phyloP scores from a whole-genome alignment of 1,140 invertebrate species.

The Drosophila melanica region DNA sequence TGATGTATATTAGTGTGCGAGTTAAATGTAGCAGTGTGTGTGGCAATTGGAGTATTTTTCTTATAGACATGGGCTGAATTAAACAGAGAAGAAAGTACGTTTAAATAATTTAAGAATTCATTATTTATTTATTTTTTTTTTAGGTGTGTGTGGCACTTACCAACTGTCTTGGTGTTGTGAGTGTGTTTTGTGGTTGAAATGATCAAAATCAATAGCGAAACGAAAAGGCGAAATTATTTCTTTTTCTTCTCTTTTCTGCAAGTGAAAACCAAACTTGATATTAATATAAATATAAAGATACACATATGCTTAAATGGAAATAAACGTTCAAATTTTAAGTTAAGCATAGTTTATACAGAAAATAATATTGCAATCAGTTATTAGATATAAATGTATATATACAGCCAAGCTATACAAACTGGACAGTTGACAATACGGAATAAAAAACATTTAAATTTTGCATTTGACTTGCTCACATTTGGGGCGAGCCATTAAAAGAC shows the following conservation, averaged over 20 bases:
- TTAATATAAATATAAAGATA: conserved; percentile 30
- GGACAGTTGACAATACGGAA: conserved; percentile 51
- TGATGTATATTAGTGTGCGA: conserved; percentile 23
- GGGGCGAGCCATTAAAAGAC: conserved; percentile 30
- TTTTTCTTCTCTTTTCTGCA: conserved; percentile 83
- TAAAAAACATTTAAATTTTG: conserved; percentile 50
- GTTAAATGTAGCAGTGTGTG: conserved; percentile 29
- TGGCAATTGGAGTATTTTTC: conserved; percentile 60
- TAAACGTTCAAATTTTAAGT: neutral
- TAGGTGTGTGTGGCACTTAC: conserved; percentile 47
- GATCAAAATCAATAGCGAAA: conserved; percentile 73
- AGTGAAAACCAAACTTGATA: conserved; percentile 56
- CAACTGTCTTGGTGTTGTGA: conserved; percentile 57
- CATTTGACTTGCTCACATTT: conserved; percentile 71
- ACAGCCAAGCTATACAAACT: conserved; percentile 62
- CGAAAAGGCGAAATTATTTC: conserved; percentile 71
- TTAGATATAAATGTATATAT: conserved; percentile 35
- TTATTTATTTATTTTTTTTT: neutral
- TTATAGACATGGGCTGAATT: conserved; percentile 39
- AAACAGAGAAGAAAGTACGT: conserved; percentile 4
- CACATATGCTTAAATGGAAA: conserved; percentile 5
- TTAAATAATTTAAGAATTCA: neutral
- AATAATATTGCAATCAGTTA: conserved; percentile 25
- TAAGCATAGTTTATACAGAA: conserved; percentile 11
- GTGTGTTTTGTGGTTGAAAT: conserved; percentile 54